Base-by-base conservation (phyloP, 2,113 vertebrate genomes). In the Eudorcas thomsonii region DNA sequence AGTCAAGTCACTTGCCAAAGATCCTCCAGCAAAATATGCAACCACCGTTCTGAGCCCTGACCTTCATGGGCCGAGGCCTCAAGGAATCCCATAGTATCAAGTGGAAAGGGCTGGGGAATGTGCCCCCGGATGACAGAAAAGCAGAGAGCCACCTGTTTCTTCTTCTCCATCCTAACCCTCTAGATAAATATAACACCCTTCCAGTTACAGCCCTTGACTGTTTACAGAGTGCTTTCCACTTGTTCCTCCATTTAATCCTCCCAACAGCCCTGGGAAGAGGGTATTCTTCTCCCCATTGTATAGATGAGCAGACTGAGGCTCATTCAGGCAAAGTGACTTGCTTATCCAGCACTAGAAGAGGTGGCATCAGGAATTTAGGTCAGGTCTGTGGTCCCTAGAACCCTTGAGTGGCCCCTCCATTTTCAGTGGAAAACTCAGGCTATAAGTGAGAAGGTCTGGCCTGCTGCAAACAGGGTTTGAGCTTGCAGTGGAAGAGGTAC, bases 111-210 rank as follows among this genome's bases (percentile, higher is more conserved):
- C 57, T 48, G 14, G 84, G 55, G 87, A 97, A 96, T 97, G 96
- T 95, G 97, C 83, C 93, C 74, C 80, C 5, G 0, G 91, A 96
- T 84, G 78, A 96, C 83, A 96, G 93, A 77, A 50, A 95, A 77
- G 30, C n/a, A 62, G 57, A 94, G 45, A 80, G 64, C 88, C 96
- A 96, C 94, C 94, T 96, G 95, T 93, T 97, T 95, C 67, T 96
- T 93, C 81, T 93, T 93, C 86, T 96, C 86, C 67, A 96, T 95
- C 62, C 33, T 74, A 85, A n/a, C 83, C 83, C 48, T 95, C 90
- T 59, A 77, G 95, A 96, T 97, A 97, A 97, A 96, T 96, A 97
- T 97, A 96, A 96, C 71, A 89, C 39, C 88, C 74, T 48, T 96
- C 33, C 60, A 57, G 26, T 88, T 74, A 81, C 39, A 97, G 77